Percentiles rank a stretch among this genome's conserved stretches.
These are phyloP conservation scores for Gobio occitaniae DNA, from an alignment of 2,797 vertebrate genomes.

Conservation along the genomic window DNA sequence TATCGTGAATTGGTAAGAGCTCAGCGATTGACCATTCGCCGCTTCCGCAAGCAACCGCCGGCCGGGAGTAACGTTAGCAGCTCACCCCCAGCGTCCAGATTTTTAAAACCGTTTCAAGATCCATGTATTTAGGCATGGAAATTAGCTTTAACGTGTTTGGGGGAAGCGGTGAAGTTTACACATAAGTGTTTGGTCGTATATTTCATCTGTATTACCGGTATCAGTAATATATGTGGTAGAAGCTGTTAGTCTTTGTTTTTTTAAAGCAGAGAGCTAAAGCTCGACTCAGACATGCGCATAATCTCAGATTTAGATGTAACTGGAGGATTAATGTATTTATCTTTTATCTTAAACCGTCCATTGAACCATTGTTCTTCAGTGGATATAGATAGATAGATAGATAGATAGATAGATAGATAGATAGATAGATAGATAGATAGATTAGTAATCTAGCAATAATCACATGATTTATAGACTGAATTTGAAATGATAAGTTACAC, in stretches of 20 bases:
- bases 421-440: background rate
- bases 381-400: background rate
- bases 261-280: conserved; percentile 29
- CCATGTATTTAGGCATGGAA: background rate
- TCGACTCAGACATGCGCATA: conserved; percentile 26
- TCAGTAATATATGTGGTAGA: conserved; percentile 1
- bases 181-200: background rate
- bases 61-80: conserved; percentile 20
- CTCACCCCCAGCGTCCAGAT: background rate
- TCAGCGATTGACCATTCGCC: conserved; percentile 15
- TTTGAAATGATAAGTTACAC: background rate
- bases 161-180: background rate
- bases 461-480: background rate
- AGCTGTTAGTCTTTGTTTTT: conserved; percentile 42
- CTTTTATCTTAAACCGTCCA: background rate
- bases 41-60: conserved; percentile 39
- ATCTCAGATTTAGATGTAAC: conserved; percentile 28
- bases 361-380: background rate
- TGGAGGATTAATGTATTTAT: background rate
- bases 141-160: background rate
- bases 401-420: too few species aligned
- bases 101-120: background rate
- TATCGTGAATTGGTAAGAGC: conserved; percentile 3
- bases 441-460: too few species aligned
- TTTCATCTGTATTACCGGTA: background rate